Base-by-base conservation (phyloP, 1,140 invertebrate species). In the Drosophila rhopaloa region DNA sequence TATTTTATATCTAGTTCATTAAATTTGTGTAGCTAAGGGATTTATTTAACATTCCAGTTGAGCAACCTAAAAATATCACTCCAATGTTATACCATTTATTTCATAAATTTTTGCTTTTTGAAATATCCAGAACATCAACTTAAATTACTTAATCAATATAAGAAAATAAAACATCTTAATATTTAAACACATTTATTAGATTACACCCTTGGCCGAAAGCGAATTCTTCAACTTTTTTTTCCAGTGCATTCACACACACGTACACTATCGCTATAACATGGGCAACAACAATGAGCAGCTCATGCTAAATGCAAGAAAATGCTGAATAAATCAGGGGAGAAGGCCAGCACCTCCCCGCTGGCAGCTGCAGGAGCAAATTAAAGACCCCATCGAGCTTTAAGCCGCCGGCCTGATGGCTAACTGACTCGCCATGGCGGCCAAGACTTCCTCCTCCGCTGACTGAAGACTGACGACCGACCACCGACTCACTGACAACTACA, bases 301-400 rank as follows among this genome's bases (percentile, higher is more conserved):
- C 80, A 82, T 82, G 79, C 67, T 78, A 82, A 83, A 82, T 82
- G 70, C 68, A 82, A 29, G 41, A 38, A 43, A 61, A 55, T 54
- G 46, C 60, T 76, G 71, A 84, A 85, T 57, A 65, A 85, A 59
- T 77, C 79, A 48, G 19, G 38, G 46, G 10, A 8, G 13, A 10
- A 41, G 56, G 53, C n/a, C 35, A 44, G 19, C n/a, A n/a, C n/a
- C n/a, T n/a, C n/a, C n/a, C n/a, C n/a, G 13, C 37, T 35, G 60
- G 38, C 55, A 63, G 32, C 47, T 59, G 44, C 43, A 48, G 60
- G n/a, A 51, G 35, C 67, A 53, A 79, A 75, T 79, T 79, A 66
- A 53, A 74, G 71, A 53, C 47, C 56, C 70, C 70, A 50, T 74
- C 29, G 68, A 79, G 59, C 56, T 60, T 59, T 38, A 60, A 63